phyloP scores from a whole-genome alignment of 2,113 vertebrate genomes.

The Thamnaconus septentrionalis region DNA sequence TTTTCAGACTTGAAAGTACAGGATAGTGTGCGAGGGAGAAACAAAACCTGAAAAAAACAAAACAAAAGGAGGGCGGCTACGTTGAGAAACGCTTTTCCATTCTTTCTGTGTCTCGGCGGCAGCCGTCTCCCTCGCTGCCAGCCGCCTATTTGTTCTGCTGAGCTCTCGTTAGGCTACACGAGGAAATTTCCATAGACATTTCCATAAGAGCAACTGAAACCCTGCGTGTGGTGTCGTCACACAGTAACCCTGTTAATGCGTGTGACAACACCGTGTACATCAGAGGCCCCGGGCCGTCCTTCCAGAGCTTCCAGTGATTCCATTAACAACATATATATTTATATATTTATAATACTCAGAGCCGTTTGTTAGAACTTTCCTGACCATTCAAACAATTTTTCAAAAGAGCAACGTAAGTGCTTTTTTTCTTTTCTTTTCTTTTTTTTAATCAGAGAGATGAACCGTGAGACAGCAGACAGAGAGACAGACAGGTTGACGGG shows the following conservation, averaged over 20 bases:
- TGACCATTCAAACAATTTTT: slow-evolving; percentile 21
- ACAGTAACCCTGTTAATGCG: slow-evolving; percentile 44
- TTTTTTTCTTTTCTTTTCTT: slow-evolving; percentile 26
- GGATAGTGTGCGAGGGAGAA: slow-evolving; percentile 27
- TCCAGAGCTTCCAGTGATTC: slow-evolving; percentile 53
- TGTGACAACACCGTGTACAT: slow-evolving; percentile 11
- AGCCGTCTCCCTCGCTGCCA: slow-evolving; percentile 36
- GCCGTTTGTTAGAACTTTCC: slow-evolving; percentile 4
- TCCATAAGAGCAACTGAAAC: slow-evolving; percentile 75
- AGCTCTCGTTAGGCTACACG: slow-evolving; percentile 48
- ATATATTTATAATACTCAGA: slow-evolving; percentile 11
- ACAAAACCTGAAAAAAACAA: background rate
- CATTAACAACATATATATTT: background rate
- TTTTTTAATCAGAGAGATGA: slow-evolving; percentile 29
- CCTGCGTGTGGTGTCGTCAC: slow-evolving; percentile 35
- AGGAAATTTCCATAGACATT: slow-evolving; percentile 74
- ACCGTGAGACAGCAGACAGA: slow-evolving; percentile 57
- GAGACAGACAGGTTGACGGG: slow-evolving; percentile 60
- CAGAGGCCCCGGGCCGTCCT: slow-evolving; percentile 19
- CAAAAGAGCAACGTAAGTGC: slow-evolving; percentile 72
- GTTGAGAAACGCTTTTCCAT: slow-evolving; percentile 22
- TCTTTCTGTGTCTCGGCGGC: slow-evolving; percentile 31
- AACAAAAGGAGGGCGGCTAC: slow-evolving; percentile 6
- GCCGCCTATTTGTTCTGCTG: slow-evolving; percentile 45
- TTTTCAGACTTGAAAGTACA: slow-evolving; percentile 57